These are phyloP conservation scores for Atta cephalotes DNA, from an alignment of 1,140 invertebrate genomes.

Conservation along the genomic window DNA sequence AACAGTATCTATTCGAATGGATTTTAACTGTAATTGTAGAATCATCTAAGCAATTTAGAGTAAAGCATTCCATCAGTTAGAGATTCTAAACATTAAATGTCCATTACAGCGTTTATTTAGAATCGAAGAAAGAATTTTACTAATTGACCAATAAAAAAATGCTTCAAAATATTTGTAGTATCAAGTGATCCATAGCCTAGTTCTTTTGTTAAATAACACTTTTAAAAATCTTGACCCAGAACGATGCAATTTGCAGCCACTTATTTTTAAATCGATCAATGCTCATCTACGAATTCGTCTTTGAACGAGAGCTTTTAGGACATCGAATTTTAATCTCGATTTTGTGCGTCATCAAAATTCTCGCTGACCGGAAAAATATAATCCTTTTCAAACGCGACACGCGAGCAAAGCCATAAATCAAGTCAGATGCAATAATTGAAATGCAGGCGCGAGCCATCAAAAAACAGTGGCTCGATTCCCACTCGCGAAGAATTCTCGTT, in stretches of 20 bases:
- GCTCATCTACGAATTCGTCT: background rate
- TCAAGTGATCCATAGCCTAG: no score
- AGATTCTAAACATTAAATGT: background rate
- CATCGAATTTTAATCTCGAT: conserved; percentile 20
- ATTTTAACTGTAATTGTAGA: background rate
- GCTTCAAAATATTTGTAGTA: no score
- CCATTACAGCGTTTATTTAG: conserved; percentile 11
- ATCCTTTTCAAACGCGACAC: conserved; percentile 29
- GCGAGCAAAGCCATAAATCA: conserved; percentile 49
- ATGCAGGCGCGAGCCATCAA: conserved; percentile 36
- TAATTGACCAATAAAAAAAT: no score
- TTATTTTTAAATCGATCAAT: background rate
- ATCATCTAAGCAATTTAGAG: background rate
- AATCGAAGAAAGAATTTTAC: background rate
- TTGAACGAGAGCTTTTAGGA: background rate
- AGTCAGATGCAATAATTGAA: conserved; percentile 56
- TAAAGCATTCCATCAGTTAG: background rate
- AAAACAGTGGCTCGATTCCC: conserved; percentile 22
- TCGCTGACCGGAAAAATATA: conserved; percentile 32
- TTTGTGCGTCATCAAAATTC: background rate
- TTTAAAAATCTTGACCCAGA: background rate
- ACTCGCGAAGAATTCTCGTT: conserved; percentile 19
- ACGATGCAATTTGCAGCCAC: conserved; percentile 23
- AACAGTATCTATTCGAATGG: no score
- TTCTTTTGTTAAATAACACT: conserved; percentile 3